Conservation (phyloP, 2,797 vertebrate genomes). For the Phoebastria nigripes region DNA sequence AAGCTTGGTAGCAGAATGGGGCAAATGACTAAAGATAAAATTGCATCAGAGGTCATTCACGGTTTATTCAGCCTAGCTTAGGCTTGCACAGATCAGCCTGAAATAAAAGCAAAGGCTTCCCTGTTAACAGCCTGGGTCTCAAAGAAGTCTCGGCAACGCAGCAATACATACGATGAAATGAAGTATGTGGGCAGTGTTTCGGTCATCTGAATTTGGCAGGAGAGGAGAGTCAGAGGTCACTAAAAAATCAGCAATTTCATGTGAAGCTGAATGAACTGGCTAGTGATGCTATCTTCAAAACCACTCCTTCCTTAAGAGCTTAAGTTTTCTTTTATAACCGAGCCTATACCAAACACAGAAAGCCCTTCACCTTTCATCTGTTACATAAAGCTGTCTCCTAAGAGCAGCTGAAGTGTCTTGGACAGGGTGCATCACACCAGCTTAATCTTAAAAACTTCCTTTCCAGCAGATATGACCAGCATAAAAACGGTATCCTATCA, state of each 20-base stretch:
- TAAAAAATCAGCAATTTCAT: not conserved
- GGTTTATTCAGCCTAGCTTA: not conserved
- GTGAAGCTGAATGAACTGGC: not conserved
- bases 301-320: not conserved
- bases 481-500: not conserved
- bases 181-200: not conserved
- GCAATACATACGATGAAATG: not conserved
- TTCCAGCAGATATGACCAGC: not conserved
- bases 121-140: not conserved
- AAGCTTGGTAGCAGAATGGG: not conserved
- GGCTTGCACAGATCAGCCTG: not conserved
- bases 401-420: not conserved
- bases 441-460: not conserved
- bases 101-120: not conserved
- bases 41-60: not conserved
- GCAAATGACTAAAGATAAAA: conserved; percentile 12
- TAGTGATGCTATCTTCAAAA: not conserved
- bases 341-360: not conserved
- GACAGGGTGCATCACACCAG: not conserved
- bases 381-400: not conserved
- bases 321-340: not conserved
- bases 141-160: not conserved
- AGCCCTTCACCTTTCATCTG: not conserved
- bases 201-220: not conserved
- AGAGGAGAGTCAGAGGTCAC: not conserved